These are phyloP conservation scores for Petrolisthes manimaculis DNA, from an alignment of 2,888 invertebrate species.

Conservation along the genomic window DNA sequence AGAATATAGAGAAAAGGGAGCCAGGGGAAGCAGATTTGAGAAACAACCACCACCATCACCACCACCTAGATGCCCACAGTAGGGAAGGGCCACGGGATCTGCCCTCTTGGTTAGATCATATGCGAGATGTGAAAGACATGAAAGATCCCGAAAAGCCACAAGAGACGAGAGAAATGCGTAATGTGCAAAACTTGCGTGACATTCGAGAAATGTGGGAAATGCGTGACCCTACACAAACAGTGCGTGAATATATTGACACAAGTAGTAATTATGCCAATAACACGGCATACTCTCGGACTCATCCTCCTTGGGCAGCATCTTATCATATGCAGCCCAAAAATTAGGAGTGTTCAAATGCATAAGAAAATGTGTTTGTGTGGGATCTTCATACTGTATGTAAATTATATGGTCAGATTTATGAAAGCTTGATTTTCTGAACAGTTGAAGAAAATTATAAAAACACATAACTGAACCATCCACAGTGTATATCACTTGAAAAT, in stretches of 20 bases:
- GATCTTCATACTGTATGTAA: too few species aligned
- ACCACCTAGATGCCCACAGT: slow-evolving; percentile 27
- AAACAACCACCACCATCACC: slow-evolving; percentile 42
- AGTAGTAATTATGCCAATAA: slow-evolving; percentile 48
- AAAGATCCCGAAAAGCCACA: slow-evolving; percentile 43
- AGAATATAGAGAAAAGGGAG: slow-evolving; percentile 47
- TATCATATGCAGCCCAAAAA: slow-evolving; percentile 49
- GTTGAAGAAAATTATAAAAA: too few species aligned
- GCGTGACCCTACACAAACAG: slow-evolving; percentile 51
- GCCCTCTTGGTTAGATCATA: slow-evolving; percentile 36
- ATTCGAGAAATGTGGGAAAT: slow-evolving; percentile 49
- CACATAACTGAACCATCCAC: too few species aligned
- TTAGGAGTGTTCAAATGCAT: neutral
- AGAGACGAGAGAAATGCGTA: slow-evolving; percentile 35
- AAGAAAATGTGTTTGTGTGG: too few species aligned
- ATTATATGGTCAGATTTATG: too few species aligned
- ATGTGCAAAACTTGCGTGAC: slow-evolving; percentile 36
- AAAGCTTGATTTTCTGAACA: too few species aligned
- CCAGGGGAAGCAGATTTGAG: slow-evolving; percentile 48
- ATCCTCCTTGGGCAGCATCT: slow-evolving; percentile 43
- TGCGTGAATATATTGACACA: slow-evolving; percentile 52
- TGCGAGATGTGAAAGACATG: slow-evolving; percentile 37
- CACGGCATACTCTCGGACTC: slow-evolving; percentile 50
- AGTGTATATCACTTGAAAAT: too few species aligned
- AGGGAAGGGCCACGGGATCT: slow-evolving; percentile 31